Base-by-base conservation (phyloP, 2,113 vertebrate genomes). In the Psophia crepitans region DNA sequence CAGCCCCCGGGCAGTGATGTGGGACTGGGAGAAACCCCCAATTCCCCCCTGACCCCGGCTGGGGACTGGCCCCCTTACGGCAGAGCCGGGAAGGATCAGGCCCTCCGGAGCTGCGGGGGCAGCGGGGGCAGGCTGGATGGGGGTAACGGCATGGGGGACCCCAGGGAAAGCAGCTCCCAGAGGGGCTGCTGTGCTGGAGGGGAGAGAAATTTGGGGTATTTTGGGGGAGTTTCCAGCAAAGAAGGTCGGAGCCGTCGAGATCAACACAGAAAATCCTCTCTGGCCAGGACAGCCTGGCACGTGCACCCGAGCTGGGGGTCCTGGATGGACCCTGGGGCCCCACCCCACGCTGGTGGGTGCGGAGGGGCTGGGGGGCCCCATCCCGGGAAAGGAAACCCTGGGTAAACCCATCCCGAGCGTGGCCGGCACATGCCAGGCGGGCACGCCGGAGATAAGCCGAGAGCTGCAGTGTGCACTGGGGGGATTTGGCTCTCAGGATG, bases 41-140 rank as follows among this genome's bases (percentile, higher is more conserved):
- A 4, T 66, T 91, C 60, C 10, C n/a, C 12, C 11, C 9, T 22
- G 4, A 8, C 23, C n/a, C 37, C 12, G 7, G 51, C 19, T 24
- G 33, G 41, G 57, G 56, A 84, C 56, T 0, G 0, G 17, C 8
- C 0, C 1, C 79, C 3, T 33, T 18, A 60, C 0, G 7, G 64
- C 33, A 44, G 11, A 88, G 58, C 18, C 0, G 3, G 65, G 32
- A 82, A 71, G 60, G 56, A 82, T 70, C 41, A 8, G 64, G 10
- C 27, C 13, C 51, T 58, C 41, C 2, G 8, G 39, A n/a, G 71
- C 6, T 46, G 23, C 2, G 3, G 56, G 28, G 27, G 8, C 5
- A 19, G 13, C 0, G 17, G 80, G 14, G 10, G 3, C 35, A 37
- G 53, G 15, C 9, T 53, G 69, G 54, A 8, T 21, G 27, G 27